phyloP scores from a whole-genome alignment of 2,888 invertebrate genomes.

The Flexamia atlantica region DNA sequence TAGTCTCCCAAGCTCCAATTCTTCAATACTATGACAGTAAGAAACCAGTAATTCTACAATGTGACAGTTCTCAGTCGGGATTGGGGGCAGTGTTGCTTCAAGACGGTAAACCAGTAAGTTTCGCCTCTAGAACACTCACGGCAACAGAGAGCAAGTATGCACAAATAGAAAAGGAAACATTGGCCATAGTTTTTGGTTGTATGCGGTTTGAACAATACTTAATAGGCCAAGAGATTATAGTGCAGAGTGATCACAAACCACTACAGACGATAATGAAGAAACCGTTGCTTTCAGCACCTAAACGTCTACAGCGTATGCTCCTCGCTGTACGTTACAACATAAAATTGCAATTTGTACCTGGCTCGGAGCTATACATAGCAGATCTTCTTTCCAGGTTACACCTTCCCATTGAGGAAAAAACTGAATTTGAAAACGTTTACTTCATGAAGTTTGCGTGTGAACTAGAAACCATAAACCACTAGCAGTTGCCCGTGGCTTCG shows the following conservation, averaged over 20 bases:
- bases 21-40: background rate
- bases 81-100: background rate
- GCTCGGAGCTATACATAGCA: background rate
- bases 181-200: constrained; percentile 5
- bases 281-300: constrained; percentile 59
- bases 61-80: constrained; percentile 11
- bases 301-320: constrained; percentile 63
- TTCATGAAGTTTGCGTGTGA: background rate
- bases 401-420: background rate
- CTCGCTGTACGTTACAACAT: constrained; percentile 30
- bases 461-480: background rate
- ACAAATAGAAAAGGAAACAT: background rate
- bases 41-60: background rate
- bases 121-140: background rate
- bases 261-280: constrained; percentile 70
- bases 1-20: background rate
- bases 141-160: background rate
- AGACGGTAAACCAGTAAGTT: background rate
- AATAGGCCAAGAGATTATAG: constrained; percentile 33
- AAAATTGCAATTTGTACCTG: background rate
- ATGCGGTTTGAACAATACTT: background rate
- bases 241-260: constrained; percentile 72
- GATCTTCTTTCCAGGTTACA: background rate
- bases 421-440: background rate
- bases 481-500: too few species aligned